These are phyloP conservation scores for Julus scanicus DNA, from an alignment of 2,888 invertebrate genomes.

Conservation along the genomic window DNA sequence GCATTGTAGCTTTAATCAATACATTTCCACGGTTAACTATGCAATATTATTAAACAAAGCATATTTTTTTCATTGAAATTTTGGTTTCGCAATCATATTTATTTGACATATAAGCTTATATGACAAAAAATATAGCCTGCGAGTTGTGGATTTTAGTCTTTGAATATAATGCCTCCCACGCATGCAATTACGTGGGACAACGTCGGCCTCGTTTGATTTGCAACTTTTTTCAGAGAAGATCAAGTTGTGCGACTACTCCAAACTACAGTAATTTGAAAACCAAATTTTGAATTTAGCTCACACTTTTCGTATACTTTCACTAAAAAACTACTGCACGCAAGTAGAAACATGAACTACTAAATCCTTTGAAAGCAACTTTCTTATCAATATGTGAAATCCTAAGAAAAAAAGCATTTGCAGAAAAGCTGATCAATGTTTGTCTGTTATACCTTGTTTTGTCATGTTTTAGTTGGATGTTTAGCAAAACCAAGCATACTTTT, in stretches of 20 bases:
- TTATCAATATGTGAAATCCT: too few species aligned
- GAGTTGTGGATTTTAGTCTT: background rate
- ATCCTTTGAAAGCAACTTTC: too few species aligned
- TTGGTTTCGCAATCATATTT: background rate
- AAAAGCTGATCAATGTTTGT: too few species aligned
- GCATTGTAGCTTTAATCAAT: background rate
- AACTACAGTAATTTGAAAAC: background rate
- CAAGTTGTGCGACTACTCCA: constrained; percentile 8
- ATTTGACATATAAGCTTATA: background rate
- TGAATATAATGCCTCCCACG: background rate
- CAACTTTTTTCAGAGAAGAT: background rate
- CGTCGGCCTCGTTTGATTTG: background rate
- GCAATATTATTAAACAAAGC: background rate
- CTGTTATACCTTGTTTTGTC: too few species aligned
- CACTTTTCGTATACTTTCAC: background rate
- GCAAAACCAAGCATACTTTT: too few species aligned
- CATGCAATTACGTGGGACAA: background rate
- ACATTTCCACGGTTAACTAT: background rate
- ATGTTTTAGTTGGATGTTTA: too few species aligned
- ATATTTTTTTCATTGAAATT: background rate
- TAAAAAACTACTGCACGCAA: background rate
- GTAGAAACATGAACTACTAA: too few species aligned
- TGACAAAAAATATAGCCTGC: too few species aligned
- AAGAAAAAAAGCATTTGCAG: too few species aligned
- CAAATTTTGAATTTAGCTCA: background rate